Evolutionary conservation across 2,113 vertebrate species (phyloP).

Genomic region (Brachypteracias leptosomus): DNA sequence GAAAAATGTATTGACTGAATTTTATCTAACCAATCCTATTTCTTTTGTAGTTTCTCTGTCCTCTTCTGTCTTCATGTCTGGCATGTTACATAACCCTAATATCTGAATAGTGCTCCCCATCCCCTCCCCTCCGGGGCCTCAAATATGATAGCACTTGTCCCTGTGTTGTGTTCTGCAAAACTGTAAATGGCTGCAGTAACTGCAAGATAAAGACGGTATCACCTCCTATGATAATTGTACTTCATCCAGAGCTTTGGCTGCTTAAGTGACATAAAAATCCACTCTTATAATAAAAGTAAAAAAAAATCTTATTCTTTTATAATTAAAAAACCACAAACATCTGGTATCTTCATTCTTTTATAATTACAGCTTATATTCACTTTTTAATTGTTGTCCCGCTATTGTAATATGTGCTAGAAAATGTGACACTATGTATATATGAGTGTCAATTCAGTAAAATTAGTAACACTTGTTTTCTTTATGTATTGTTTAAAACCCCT

Average conservation of each 20-base stretch:
- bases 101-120: not conserved
- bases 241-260: not conserved
- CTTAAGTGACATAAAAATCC: not conserved
- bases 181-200: not conserved
- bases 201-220: not conserved
- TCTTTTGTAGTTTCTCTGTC: not conserved
- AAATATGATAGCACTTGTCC: not conserved
- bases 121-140: accelerated
- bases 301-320: accelerated
- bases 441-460: not conserved
- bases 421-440: not conserved
- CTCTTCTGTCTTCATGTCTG: not conserved
- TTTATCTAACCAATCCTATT: not conserved
- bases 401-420: not conserved
- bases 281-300: not conserved
- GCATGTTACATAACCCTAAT: not conserved
- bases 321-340: not conserved
- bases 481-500: not conserved
- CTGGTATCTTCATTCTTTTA: not conserved
- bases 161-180: not conserved
- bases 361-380: not conserved
- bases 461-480: not conserved
- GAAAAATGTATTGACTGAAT: not conserved
- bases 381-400: not conserved
- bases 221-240: not conserved